Base-by-base conservation (phyloP, 2,888 invertebrate genomes). In the Anagyrus pseudococci region DNA sequence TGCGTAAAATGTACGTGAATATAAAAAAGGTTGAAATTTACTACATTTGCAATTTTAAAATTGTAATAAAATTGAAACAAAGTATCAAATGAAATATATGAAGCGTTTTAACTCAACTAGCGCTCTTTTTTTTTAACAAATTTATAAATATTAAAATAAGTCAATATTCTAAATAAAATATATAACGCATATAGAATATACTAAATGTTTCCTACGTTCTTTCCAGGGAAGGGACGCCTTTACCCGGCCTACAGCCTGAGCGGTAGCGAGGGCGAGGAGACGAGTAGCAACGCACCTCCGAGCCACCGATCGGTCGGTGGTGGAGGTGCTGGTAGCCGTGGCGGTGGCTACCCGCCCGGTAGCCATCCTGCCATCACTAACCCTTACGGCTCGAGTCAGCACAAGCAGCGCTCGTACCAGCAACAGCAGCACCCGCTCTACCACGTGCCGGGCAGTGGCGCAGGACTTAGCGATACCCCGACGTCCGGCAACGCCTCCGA, bases 401-500 rank as follows among this genome's bases (percentile, higher is more conserved):
- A 71, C 66, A 84, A 84, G 75, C 67, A 68, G 49, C 67, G 74
- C 70, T 68, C 74, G 64, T 75, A 75, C 69, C 79, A 77, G 68
- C 64, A 65, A 47, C 73, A 71, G 22, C 80, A 81, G 63, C 82
- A 81, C 74, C 79, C 80, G 53, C 68, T 79, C 47, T 79, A 80
- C 73, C 80, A 80, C 77, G 76, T 80, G 83, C 80, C 82, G 73
- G 74, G 81, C 75, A 77, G 74, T 62, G 79, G 76, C 41, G 85
- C 87, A 69, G 86, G 89, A 74, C 85, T 92, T 73, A 89, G 91
- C 80, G 88, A 92, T 83, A 90, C 92, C 77, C 92, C 92, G 69
- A 90, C 90, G 47, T 90, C 91, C 69, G 92, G 92, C 81, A 91
- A 92, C 89, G 91, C 90, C 69, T 92, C 92, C 69, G 91, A 92